Percentiles rank a stretch among this genome's conserved stretches.
Conservation (phyloP, 2,797 vertebrate genomes). For the Synanceia verrucosa region DNA sequence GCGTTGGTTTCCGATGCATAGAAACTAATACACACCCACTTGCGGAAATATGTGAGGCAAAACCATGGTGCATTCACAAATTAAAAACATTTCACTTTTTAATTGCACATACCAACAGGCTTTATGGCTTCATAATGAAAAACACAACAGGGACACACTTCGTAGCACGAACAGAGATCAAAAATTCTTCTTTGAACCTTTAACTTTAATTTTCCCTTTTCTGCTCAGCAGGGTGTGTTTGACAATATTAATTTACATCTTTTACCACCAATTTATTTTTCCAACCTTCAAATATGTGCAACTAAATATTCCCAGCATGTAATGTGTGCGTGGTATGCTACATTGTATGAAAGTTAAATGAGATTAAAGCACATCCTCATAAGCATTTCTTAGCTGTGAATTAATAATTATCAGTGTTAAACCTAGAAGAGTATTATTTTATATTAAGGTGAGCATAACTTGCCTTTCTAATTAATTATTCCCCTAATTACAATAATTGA, state of each 20-base stretch:
- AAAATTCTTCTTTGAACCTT: neutral
- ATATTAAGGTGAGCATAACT: slow-evolving; percentile 25
- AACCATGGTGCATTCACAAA: neutral
- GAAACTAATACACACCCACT: no score
- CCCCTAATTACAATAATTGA: slow-evolving; percentile 53
- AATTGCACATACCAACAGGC: neutral
- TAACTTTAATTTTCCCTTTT: neutral
- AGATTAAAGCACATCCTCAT: neutral
- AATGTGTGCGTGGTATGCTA: neutral
- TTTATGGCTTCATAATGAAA: neutral
- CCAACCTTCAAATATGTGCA: neutral
- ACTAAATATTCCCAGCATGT: neutral
- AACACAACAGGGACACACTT: neutral
- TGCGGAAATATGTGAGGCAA: no score
- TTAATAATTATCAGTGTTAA: slow-evolving; percentile 11
- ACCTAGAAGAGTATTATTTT: slow-evolving; percentile 16
- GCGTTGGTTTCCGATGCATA: no score
- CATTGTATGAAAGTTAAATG: neutral
- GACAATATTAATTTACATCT: neutral
- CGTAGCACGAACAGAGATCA: neutral
- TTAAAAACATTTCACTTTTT: neutral
- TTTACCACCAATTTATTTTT: neutral
- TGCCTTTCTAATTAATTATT: slow-evolving; percentile 51
- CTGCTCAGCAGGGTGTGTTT: neutral
- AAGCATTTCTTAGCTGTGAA: slow-evolving; percentile 5